Percentiles rank a stretch among this genome's conserved stretches.
These are phyloP conservation scores for Pipistrellus nathusii DNA, from an alignment of 2,797 vertebrate species.

Conservation along the genomic window DNA sequence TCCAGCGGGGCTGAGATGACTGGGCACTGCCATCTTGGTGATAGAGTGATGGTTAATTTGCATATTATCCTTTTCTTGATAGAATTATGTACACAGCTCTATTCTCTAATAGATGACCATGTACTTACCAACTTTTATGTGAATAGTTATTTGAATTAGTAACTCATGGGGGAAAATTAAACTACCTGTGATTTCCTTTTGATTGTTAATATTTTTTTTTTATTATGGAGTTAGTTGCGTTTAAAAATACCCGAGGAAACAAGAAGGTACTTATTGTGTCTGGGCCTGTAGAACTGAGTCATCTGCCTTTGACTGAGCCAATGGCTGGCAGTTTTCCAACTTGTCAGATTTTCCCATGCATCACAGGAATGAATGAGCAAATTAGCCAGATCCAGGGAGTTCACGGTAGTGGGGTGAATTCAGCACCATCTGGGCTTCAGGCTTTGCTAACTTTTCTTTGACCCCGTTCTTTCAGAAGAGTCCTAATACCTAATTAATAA, in stretches of 20 bases:
- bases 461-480: conserved; percentile 75
- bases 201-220: neutral
- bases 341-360: conserved; percentile 81
- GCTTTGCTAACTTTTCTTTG: conserved; percentile 80
- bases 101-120: neutral
- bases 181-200: conserved; percentile 44
- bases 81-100: neutral
- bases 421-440: conserved; percentile 83
- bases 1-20: no score
- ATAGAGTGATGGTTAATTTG: no score
- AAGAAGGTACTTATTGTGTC: conserved; percentile 46
- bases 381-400: conserved; percentile 77
- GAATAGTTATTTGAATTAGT: neutral
- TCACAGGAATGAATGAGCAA: conserved; percentile 81
- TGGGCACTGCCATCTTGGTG: no score
- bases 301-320: conserved; percentile 69
- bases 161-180: neutral
- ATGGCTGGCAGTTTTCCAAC: conserved; percentile 72
- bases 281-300: conserved; percentile 71
- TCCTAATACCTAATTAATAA: conserved; percentile 60
- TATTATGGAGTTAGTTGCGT: conserved; percentile 53
- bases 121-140: neutral
- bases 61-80: no score
- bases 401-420: conserved; percentile 84
- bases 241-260: conserved; percentile 43